These are phyloP conservation scores for Spicauda simplicius DNA, from an alignment of 2,888 invertebrate species.

Conservation along the genomic window DNA sequence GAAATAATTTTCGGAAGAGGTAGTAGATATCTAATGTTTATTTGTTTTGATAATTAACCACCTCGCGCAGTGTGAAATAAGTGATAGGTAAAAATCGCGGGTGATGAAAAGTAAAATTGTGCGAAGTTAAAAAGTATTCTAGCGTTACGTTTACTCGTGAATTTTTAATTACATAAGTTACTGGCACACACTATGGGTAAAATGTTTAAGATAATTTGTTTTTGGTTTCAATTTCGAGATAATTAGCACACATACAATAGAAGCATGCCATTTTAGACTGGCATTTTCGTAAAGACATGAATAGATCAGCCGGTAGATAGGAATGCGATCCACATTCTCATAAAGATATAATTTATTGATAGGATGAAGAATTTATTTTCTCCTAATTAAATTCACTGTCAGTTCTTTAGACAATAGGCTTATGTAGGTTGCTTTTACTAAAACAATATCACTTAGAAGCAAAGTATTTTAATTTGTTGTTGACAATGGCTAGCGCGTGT, in stretches of 20 bases:
- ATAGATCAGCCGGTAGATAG: slow-evolving; percentile 3
- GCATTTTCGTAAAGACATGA: slow-evolving; percentile 19
- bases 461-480: slow-evolving; percentile 26
- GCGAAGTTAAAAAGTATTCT: slow-evolving; percentile 24
- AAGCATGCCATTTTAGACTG: slow-evolving; percentile 23
- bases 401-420: slow-evolving; percentile 20
- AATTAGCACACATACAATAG: slow-evolving; percentile 12
- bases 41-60: slow-evolving; percentile 9
- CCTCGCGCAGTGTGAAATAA: slow-evolving; percentile 6
- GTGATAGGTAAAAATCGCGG: slow-evolving; percentile 12
- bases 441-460: slow-evolving; percentile 17
- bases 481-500: slow-evolving; percentile 3
- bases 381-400: slow-evolving; percentile 25
- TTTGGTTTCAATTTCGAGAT: slow-evolving; percentile 6
- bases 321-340: slow-evolving; percentile 14
- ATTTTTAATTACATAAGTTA: slow-evolving; percentile 14
- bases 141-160: slow-evolving; percentile 19
- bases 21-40: slow-evolving; percentile 51
- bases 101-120: slow-evolving; percentile 24
- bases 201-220: slow-evolving; percentile 27
- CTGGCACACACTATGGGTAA: slow-evolving; percentile 28
- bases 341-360: slow-evolving; percentile 6
- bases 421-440: slow-evolving; percentile 26
- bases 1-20: slow-evolving; percentile 79
- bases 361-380: slow-evolving; percentile 17